Evolutionary conservation across 2,888 invertebrate genomes (phyloP), one percentile per base, ranked within the genome.

Genomic region (Alsophila aescularia): DNA sequence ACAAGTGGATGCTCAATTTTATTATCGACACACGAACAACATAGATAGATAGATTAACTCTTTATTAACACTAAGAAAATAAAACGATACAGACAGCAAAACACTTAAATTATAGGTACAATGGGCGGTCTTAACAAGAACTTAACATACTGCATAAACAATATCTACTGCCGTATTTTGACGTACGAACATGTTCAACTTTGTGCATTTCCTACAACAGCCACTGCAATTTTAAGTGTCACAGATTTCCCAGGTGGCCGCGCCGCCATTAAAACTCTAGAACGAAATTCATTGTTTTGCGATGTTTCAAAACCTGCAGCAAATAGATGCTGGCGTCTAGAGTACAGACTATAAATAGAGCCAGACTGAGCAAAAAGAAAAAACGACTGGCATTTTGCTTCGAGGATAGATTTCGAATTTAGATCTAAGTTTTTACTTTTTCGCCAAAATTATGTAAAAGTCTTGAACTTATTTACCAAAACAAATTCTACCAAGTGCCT

Each of bases 141-240:
- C n/a, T 21, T 5, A 5, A 21, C 6, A 8, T 8, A 27, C 2
- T 8, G 9, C 2, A 15, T 21, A 24, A 31, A 36, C 13, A 49
- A 27, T 16, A 45, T 47, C 40, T 51, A 51, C 45, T 54, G 48
- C 54, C 44, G n/a, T n/a, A n/a, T 55, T 55, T 45, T 56, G 55
- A 56, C n/a, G 40, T 52, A 56, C 49, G 45, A 43, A 52, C 52
- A 50, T 43, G 50, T 54, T 40, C 57, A 51, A 55, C 54, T 54
- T 59, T 42, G 43, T 59, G 57, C 57, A 62, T 52, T 62, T 57
- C 56, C 44, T 57, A 62, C 54, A 52, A 58, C 58, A 58, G 55
- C 59, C 57, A 62, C 59, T 52, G 59, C 60, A 59, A 58, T 62
- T 59, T 58, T 58, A 60, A 60, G 57, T 58, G 60, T 60, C 60